Percentiles rank a stretch among this genome's conserved stretches.
These are phyloP conservation scores for Mormyrops boulengeri DNA, from an alignment of 2,797 vertebrate species.

Conservation along the genomic window DNA sequence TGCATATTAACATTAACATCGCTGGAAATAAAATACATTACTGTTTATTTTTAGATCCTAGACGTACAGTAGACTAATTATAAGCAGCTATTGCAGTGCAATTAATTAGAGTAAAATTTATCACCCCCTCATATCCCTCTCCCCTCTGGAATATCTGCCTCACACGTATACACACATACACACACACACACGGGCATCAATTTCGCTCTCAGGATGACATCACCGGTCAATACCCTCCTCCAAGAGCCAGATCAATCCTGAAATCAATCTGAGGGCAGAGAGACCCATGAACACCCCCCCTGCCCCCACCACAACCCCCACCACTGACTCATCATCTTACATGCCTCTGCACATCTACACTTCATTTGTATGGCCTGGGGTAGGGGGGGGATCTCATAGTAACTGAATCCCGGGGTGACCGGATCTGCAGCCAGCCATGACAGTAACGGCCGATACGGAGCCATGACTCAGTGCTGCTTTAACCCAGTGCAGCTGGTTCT, in stretches of 20 bases:
- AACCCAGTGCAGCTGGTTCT: not conserved
- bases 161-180: not conserved
- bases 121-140: not conserved
- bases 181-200: conserved; percentile 27
- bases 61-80: not conserved
- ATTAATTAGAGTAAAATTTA: conserved; percentile 12
- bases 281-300: not conserved
- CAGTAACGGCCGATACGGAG: not conserved
- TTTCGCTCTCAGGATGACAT: conserved; percentile 32
- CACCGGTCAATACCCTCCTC: conserved; percentile 31
- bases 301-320: not conserved
- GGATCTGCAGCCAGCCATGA: too few relatives aligned
- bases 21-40: conserved; percentile 10
- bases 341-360: not conserved
- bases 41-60: conserved; percentile 39
- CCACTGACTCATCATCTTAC: not conserved
- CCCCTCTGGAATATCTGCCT: not conserved
- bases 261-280: not conserved
- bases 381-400: not conserved
- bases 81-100: not conserved
- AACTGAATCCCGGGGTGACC: not conserved
- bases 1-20: not conserved
- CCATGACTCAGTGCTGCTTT: not conserved
- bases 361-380: not conserved
- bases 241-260: conserved; percentile 21